Evolutionary conservation across 2,797 vertebrate genomes (phyloP).

Genomic region (Heliangelus exortis): DNA sequence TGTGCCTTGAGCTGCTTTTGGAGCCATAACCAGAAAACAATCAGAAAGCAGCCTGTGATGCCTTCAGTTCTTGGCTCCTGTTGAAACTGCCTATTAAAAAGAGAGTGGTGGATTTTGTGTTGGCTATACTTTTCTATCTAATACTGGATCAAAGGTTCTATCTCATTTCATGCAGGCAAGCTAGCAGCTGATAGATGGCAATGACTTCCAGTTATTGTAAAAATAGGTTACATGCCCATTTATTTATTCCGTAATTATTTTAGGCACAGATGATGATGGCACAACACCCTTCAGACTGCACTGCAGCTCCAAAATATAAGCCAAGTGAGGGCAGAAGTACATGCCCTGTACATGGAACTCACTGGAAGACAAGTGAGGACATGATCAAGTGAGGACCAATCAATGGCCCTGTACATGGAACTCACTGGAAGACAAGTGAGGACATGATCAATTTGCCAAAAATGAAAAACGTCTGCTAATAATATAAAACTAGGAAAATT

Average conservation of each 20-base stretch:
- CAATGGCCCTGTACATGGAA: too few species aligned
- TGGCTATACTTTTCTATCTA: background rate
- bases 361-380: background rate
- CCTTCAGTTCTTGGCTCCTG: background rate
- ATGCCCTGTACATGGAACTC: background rate
- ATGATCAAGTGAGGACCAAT: too few species aligned
- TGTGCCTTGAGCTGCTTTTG: background rate
- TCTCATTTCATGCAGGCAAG: background rate
- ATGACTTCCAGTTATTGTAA: background rate
- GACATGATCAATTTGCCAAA: background rate
- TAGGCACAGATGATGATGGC: background rate
- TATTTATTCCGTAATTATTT: slow-evolving; percentile 42
- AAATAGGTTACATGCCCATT: background rate
- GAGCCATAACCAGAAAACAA: background rate
- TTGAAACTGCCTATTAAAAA: slow-evolving; percentile 43
- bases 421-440: background rate
- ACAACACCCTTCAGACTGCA: background rate
- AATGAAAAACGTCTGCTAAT: background rate
- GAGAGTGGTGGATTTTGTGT: background rate
- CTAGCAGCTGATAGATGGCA: slow-evolving; percentile 21
- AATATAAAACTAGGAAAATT: background rate
- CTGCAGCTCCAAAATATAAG: background rate
- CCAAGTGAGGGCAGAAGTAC: background rate
- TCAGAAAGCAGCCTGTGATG: background rate
- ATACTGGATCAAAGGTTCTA: background rate